Base-by-base conservation (phyloP, 1,140 invertebrate species). In the Acromyrmex echinatior region DNA sequence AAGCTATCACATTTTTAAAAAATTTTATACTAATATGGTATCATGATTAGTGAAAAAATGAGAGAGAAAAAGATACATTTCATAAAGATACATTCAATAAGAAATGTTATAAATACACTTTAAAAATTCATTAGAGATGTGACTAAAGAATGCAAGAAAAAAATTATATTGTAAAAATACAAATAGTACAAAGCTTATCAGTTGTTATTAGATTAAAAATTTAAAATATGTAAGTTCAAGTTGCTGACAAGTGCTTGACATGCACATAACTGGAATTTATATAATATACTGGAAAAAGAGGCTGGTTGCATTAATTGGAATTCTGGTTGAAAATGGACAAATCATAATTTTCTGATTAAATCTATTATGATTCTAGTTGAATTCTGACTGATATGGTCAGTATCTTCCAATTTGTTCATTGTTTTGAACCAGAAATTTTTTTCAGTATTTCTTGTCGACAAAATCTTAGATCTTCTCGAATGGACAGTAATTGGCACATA, bases 1-100 rank as follows among this genome's bases (percentile, higher is more conserved):
- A 70, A 62, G 35, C 73, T 51, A 39, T 35, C n/a, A 25, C 12
- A 31, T 63, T 77, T 35, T 45, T 0, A 35, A 28, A n/a, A 25
- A 63, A 45, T 80, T 88, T 74, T 80, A 60, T 68, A 28, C 58
- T 35, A 58, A 4, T 21, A 21, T 18, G 12, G 58, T 68, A 21
- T 79, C 3, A 14, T 35, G 74, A 63, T 63, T 45, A 70, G 16
- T 58, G 6, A 18, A 66, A 45, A 60, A 66, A 10, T 12, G 0
- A 0, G 49, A 3, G 4, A 35, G 12, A 39, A 3, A 31, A 45
- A 45, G 0, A 25, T 16, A 21, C 5, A 60, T 16, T 39, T 7
- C 9, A n/a, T 62, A 28, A 62, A 62, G 1, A 45, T 10, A 14
- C 35, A 28, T 62, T 21, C 56, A 35, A 6, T 74, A 31, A 31